These are phyloP conservation scores for Campaea margaritaria DNA, from an alignment of 2,888 invertebrate species.

Conservation along the genomic window DNA sequence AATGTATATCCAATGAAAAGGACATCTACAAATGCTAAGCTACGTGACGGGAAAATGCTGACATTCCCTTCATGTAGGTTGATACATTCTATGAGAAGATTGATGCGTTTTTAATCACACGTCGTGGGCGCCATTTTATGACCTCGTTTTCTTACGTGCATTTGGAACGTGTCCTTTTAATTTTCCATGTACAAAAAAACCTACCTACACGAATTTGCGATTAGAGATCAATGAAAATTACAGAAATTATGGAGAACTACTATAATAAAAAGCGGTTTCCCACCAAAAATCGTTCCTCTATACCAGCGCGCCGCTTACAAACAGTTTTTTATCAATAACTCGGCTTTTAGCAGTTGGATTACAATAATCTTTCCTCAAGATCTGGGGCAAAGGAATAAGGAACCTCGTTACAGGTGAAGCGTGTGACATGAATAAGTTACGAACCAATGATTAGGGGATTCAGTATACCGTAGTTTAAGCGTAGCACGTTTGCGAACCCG, in stretches of 20 bases:
- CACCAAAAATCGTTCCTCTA: too few species aligned
- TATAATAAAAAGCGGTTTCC: too few species aligned
- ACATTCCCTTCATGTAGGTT: conserved; percentile 13
- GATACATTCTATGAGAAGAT: conserved; percentile 29
- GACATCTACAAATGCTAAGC: background rate
- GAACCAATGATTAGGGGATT: conserved; percentile 24
- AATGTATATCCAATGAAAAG: background rate
- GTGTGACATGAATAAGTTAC: conserved; percentile 30
- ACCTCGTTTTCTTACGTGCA: conserved; percentile 2
- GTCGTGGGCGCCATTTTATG: conserved; percentile 15
- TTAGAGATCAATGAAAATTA: too few species aligned
- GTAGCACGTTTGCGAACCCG: background rate
- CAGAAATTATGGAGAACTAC: too few species aligned
- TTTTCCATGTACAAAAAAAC: background rate
- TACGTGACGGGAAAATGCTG: background rate
- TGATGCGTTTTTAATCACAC: conserved; percentile 29
- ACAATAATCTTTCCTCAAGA: background rate
- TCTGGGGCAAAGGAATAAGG: background rate
- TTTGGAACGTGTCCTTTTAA: conserved; percentile 2
- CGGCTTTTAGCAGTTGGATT: background rate
- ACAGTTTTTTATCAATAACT: too few species aligned
- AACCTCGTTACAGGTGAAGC: conserved; percentile 3
- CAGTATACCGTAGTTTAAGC: conserved; percentile 4
- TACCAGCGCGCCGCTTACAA: too few species aligned
- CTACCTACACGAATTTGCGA: too few species aligned